Evolutionary conservation across 2,797 vertebrate genomes (phyloP).

Genomic region (Vultur gryphus): DNA sequence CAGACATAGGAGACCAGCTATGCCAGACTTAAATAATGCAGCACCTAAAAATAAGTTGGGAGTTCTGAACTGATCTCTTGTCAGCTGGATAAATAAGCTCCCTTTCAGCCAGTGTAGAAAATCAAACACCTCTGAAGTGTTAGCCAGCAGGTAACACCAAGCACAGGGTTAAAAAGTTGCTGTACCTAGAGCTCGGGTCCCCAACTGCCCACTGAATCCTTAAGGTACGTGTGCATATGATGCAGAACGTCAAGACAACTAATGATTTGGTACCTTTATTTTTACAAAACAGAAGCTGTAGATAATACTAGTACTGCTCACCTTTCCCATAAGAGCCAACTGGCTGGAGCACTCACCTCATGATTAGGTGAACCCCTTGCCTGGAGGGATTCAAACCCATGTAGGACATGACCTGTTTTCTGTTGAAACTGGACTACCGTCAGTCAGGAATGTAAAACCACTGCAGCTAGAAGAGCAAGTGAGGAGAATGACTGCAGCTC

Average conservation of each 20-base stretch:
- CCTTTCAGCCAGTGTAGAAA: background rate
- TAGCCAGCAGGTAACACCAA: background rate
- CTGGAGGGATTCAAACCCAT: background rate
- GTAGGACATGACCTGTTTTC: background rate
- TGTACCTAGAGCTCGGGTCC: background rate
- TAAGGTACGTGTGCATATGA: fast-evolving
- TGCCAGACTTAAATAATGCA: background rate
- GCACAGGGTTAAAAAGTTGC: background rate
- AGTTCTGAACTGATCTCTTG: background rate
- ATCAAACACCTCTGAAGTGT: background rate
- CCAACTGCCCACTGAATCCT: background rate
- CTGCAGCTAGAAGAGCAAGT: background rate
- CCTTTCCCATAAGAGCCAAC: fast-evolving
- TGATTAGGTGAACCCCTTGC: background rate
- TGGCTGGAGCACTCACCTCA: background rate
- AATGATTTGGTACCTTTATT: background rate
- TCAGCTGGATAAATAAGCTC: background rate
- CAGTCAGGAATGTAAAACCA: background rate
- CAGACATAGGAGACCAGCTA: background rate
- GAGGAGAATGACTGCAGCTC: background rate
- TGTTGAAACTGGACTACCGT: background rate
- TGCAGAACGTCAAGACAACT: background rate
- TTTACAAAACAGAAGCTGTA: background rate
- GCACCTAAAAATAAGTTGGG: background rate
- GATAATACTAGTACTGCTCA: background rate